These are phyloP conservation scores for Acanthornis magna DNA, from an alignment of 2,797 vertebrate species.

Conservation along the genomic window DNA sequence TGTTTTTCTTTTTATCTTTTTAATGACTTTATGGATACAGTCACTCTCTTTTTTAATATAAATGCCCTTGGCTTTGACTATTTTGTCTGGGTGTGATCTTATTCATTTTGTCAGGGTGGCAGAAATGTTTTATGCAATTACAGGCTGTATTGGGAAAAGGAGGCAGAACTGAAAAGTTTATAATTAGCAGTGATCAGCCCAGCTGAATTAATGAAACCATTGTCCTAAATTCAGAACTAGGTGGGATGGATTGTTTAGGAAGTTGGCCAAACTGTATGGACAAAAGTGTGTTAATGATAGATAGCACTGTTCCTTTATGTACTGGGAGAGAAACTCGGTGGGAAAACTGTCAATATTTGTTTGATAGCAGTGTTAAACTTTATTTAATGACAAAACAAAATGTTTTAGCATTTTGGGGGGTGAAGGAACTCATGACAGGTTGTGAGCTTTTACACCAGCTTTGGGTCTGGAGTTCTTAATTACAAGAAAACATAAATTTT, in stretches of 20 bases:
- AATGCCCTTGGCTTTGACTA: background rate
- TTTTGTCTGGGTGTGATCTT: background rate
- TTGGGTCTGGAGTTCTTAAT: background rate
- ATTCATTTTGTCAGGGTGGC: background rate
- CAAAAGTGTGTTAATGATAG: background rate
- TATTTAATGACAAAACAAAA: background rate
- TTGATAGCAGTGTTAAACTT: background rate
- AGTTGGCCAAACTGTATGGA: background rate
- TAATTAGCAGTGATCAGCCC: background rate
- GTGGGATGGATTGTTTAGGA: background rate
- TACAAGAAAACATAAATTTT: background rate
- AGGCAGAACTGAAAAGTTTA: background rate
- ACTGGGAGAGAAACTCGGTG: background rate
- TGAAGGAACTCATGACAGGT: background rate
- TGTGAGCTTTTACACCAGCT: background rate
- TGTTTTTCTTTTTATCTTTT: background rate
- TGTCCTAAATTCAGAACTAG: background rate
- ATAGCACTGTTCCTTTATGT: background rate
- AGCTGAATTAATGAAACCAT: background rate
- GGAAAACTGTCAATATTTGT: slow-evolving; percentile 6
- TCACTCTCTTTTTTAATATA: background rate
- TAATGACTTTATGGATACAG: background rate
- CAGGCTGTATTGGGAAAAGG: background rate
- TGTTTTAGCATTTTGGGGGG: background rate
- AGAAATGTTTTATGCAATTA: background rate